phyloP scores from a whole-genome alignment of 2,113 vertebrate genomes.

The Myotis lucifugus region DNA sequence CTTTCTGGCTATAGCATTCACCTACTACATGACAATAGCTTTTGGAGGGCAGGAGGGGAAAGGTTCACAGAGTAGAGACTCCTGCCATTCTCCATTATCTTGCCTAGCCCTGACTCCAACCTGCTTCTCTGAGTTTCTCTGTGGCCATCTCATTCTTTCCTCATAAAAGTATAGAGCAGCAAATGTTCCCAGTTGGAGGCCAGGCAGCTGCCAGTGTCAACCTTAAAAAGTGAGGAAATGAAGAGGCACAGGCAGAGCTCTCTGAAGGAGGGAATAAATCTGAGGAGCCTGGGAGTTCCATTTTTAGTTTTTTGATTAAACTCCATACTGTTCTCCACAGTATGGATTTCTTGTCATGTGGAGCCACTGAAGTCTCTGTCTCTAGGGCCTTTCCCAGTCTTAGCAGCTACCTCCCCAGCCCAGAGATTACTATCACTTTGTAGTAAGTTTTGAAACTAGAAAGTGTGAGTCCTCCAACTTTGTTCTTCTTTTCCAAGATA shows the following conservation, averaged over 20 bases:
- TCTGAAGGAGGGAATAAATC: background rate
- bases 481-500: background rate
- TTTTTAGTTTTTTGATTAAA: too few species aligned
- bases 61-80: background rate
- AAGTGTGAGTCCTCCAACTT: background rate
- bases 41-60: background rate
- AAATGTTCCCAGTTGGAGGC: background rate
- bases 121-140: background rate
- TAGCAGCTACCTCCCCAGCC: background rate
- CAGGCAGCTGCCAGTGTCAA: background rate
- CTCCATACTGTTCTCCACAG: too few species aligned
- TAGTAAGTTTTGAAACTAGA: background rate
- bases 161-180: background rate
- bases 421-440: background rate
- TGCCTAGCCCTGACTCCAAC: background rate
- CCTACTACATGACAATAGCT: background rate
- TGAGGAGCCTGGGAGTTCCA: background rate
- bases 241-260: background rate
- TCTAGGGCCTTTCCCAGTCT: background rate
- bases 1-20: background rate
- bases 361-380: too few species aligned
- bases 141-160: conserved; percentile 16
- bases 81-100: background rate
- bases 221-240: background rate
- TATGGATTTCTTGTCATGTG: too few species aligned